Evolutionary conservation across 2,113 vertebrate species (phyloP).

Genomic region (Mola mola): DNA sequence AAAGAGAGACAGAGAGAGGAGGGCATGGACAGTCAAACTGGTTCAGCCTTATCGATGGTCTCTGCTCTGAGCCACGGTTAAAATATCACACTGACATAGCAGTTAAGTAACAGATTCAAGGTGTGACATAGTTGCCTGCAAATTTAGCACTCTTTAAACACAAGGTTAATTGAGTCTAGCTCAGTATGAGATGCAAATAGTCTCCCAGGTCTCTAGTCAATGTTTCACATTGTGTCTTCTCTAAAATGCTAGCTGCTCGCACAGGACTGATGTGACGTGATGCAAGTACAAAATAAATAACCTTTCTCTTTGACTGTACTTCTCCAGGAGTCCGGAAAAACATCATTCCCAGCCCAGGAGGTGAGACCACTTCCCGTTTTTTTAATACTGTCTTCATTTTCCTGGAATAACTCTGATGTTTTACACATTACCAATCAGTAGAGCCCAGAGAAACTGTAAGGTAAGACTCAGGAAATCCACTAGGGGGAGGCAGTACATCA

Average conservation of each 20-base stretch:
- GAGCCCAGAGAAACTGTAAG: not conserved
- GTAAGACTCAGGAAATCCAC: slow-evolving; percentile 39
- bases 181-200: too few relatives aligned
- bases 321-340: slow-evolving; percentile 91
- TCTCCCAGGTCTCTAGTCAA: slow-evolving; percentile 16
- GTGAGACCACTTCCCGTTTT: slow-evolving; percentile 78
- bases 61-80: slow-evolving; percentile 32
- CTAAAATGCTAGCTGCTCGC: not conserved
- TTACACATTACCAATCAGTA: not conserved
- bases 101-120: slow-evolving; percentile 44
- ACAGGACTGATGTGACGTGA: not conserved
- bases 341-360: slow-evolving; percentile 92
- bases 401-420: slow-evolving; percentile 8
- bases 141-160: slow-evolving; percentile 9
- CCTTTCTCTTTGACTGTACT: not conserved
- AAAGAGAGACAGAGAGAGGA: too few relatives aligned
- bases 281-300: not conserved
- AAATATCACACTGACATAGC: slow-evolving; percentile 18
- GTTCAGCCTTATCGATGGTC: slow-evolving; percentile 43
- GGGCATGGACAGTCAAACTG: too few relatives aligned
- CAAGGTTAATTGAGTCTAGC: slow-evolving; percentile 44
- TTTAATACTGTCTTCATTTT: slow-evolving; percentile 19
- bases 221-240: not conserved
- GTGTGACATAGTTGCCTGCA: slow-evolving; percentile 3
- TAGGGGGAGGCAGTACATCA: slow-evolving; percentile 62